Conservation (phyloP, 1,140 invertebrate species). For the Euschistus heros region DNA sequence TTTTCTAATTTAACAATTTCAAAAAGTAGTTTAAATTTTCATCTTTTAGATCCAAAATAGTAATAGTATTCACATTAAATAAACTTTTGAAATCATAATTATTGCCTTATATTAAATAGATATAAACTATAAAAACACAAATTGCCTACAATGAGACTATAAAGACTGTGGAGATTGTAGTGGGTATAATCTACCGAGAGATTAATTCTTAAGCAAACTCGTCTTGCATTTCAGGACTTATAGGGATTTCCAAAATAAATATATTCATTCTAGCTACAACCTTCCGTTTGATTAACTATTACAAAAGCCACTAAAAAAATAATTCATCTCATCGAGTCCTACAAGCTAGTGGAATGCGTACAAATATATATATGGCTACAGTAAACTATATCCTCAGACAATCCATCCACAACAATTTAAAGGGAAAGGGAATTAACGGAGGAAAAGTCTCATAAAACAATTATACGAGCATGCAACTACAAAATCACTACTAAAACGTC, state of each 20-base stretch:
- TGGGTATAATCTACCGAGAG: constrained; percentile 1
- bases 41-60: too few relatives aligned
- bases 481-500: not conserved
- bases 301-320: not conserved
- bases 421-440: too few relatives aligned
- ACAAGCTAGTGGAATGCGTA: constrained; percentile 14
- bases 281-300: not conserved
- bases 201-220: too few relatives aligned
- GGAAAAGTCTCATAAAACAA: not conserved
- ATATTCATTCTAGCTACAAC: not conserved
- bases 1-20: too few relatives aligned
- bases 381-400: constrained; percentile 3
- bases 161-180: not conserved
- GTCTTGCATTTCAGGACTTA: too few relatives aligned
- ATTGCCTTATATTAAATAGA: too few relatives aligned
- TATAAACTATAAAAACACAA: not conserved
- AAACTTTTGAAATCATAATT: too few relatives aligned
- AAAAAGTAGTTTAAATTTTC: too few relatives aligned
- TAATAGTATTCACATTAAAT: too few relatives aligned
- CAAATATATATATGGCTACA: not conserved
- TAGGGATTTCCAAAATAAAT: not conserved
- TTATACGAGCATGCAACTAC: constrained; percentile 8
- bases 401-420: constrained; percentile 1
- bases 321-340: constrained; percentile 1
- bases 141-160: not conserved